Percentiles rank a stretch among this genome's conserved stretches.
These are phyloP conservation scores for Cataglyphis hispanica DNA, from an alignment of 1,140 invertebrate genomes.

Conservation along the genomic window DNA sequence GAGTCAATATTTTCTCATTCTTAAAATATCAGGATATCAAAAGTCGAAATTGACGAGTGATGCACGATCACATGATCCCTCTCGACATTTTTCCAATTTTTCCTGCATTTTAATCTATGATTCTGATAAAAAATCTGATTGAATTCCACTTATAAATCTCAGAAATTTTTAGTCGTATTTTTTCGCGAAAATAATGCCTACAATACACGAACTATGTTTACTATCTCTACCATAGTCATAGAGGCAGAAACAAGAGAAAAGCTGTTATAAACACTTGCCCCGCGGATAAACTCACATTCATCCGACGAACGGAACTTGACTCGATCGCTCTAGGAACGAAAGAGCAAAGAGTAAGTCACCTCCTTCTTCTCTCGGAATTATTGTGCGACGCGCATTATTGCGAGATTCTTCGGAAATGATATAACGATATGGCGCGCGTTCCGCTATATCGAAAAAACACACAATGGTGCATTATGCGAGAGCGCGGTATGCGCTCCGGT, in stretches of 20 bases:
- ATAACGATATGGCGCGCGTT: neutral
- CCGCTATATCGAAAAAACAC: conserved; percentile 47
- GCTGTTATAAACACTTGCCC: conserved; percentile 3
- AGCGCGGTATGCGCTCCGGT: conserved; percentile 28
- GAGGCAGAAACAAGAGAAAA: neutral
- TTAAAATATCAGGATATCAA: neutral
- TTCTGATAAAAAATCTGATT: too few species aligned
- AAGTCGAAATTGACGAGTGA: neutral
- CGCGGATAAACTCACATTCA: conserved; percentile 4
- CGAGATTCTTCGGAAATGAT: conserved; percentile 61
- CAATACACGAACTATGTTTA: neutral
- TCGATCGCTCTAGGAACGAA: conserved; percentile 17
- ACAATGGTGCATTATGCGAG: conserved; percentile 69
- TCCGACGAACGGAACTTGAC: neutral
- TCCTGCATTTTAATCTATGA: too few species aligned
- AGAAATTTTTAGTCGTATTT: too few species aligned
- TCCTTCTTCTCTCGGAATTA: conserved; percentile 28
- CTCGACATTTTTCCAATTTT: too few species aligned
- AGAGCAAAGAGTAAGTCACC: conserved; percentile 18
- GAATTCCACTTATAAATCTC: too few species aligned
- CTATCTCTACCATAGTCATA: neutral
- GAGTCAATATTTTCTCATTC: neutral
- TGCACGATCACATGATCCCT: neutral
- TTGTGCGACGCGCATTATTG: conserved; percentile 33
- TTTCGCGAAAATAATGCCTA: too few species aligned